These are phyloP conservation scores for Trichomycterus rosablanca DNA, from an alignment of 2,113 vertebrate genomes.

Conservation along the genomic window DNA sequence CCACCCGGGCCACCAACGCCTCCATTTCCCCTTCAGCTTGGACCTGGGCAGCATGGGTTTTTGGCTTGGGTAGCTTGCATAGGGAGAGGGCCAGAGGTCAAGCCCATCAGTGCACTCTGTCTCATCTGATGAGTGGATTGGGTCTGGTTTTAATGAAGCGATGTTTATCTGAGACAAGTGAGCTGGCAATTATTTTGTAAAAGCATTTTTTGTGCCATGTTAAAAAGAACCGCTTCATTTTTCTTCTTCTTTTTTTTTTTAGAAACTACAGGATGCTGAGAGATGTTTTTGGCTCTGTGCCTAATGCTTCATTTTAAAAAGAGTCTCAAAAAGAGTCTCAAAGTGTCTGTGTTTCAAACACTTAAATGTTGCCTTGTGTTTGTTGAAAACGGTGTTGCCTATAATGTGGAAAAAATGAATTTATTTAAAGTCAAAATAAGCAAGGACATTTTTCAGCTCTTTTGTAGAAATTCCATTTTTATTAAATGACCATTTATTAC, in stretches of 20 bases:
- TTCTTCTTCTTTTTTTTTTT: conserved; percentile 13
- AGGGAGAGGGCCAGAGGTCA: conserved; percentile 58
- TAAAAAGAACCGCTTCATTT: no score
- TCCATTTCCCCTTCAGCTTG: conserved; percentile 45
- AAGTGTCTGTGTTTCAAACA: neutral
- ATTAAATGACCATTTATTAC: conserved; percentile 34
- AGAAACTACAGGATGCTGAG: conserved; percentile 5
- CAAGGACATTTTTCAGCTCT: neutral
- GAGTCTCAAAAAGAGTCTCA: no score
- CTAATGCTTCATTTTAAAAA: no score
- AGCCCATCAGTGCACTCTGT: conserved; percentile 45
- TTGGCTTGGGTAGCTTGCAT: conserved; percentile 41
- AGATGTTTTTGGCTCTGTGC: no score
- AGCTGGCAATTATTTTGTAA: neutral
- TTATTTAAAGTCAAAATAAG: neutral
- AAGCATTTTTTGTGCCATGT: no score
- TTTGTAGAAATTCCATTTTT: conserved; percentile 3
- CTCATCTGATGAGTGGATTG: conserved; percentile 50
- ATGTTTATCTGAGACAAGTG: conserved; percentile 24
- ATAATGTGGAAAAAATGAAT: neutral
- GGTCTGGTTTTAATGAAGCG: conserved; percentile 56
- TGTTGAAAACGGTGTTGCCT: neutral
- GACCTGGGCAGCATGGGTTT: conserved; percentile 54
- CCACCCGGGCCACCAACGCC: conserved; percentile 38
- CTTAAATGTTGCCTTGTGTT: conserved; percentile 5